Conservation (phyloP, 2,113 vertebrate species). For the Orycteropus afer region DNA sequence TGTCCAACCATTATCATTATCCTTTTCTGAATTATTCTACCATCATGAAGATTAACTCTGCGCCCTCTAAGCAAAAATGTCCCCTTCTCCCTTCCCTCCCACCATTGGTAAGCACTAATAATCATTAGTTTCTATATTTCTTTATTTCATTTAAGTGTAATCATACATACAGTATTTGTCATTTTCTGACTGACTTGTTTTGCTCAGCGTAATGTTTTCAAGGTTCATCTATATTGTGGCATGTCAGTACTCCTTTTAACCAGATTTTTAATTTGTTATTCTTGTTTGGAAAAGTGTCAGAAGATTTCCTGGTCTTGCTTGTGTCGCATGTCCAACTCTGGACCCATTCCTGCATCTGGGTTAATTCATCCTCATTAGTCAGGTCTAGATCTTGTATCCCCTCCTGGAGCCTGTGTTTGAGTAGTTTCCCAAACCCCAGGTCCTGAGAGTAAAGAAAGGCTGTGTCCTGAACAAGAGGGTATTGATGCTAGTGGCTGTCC, state of each 20-base stretch:
- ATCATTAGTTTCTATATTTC: no score
- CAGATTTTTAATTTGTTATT: not conserved
- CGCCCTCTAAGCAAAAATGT: no score
- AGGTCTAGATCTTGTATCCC: not conserved
- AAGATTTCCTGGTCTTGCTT: not conserved
- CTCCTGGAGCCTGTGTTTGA: not conserved
- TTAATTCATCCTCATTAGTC: not conserved
- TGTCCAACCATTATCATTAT: not conserved
- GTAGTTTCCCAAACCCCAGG: accelerated
- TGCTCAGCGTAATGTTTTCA: no score
- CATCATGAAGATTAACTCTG: not conserved
- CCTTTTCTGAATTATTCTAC: not conserved
- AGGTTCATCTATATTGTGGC: no score
- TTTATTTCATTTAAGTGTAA: no score
- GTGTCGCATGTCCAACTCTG: not conserved
- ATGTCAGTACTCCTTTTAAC: not conserved
- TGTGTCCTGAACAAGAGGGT: not conserved
- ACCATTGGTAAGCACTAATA: no score
- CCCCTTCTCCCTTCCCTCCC: no score
- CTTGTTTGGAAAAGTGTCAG: not conserved
- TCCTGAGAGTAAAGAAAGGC: not conserved
- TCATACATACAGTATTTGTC: no score
- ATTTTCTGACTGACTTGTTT: no score
- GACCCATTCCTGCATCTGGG: not conserved
- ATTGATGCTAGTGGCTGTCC: not conserved